Evolutionary conservation across 2,888 invertebrate species (phyloP).

Genomic region (Platycheirus rosarum): DNA sequence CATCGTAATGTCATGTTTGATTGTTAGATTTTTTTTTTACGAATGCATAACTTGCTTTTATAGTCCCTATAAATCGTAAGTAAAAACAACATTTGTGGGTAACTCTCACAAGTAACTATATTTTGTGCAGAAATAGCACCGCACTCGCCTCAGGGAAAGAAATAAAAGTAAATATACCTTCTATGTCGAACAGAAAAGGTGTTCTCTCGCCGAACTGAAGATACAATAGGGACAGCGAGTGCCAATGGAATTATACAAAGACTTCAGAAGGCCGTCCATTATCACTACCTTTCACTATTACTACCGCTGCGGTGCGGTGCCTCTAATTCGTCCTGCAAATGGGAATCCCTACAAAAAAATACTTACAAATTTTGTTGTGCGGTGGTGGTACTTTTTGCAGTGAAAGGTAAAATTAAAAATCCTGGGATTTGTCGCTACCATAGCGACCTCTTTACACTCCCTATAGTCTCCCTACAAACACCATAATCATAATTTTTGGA

Average conservation of each 20-base stretch:
- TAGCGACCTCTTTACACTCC: too few relatives aligned
- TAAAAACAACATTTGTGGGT: too few relatives aligned
- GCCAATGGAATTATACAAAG: constrained; percentile 38
- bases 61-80: too few relatives aligned
- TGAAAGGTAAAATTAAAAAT: not conserved
- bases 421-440: not conserved
- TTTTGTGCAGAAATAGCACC: not conserved
- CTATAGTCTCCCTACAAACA: too few relatives aligned
- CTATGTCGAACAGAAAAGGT: not conserved
- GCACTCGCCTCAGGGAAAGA: constrained; percentile 25
- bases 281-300: constrained; percentile 28
- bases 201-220: not conserved
- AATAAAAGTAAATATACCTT: constrained; percentile 28
- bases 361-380: constrained; percentile 29
- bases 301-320: constrained; percentile 28
- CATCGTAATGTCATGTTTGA: too few relatives aligned
- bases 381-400: not conserved
- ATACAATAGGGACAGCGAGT: not conserved
- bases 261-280: constrained; percentile 48
- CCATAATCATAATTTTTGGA: constrained; percentile 36
- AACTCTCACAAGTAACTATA: not conserved
- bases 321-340: constrained; percentile 2
- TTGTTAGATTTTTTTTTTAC: too few relatives aligned
- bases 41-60: too few relatives aligned
- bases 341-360: constrained; percentile 13